Evolutionary conservation across 2,888 invertebrate genomes (phyloP).

Genomic region (Drosophila siamana): DNA sequence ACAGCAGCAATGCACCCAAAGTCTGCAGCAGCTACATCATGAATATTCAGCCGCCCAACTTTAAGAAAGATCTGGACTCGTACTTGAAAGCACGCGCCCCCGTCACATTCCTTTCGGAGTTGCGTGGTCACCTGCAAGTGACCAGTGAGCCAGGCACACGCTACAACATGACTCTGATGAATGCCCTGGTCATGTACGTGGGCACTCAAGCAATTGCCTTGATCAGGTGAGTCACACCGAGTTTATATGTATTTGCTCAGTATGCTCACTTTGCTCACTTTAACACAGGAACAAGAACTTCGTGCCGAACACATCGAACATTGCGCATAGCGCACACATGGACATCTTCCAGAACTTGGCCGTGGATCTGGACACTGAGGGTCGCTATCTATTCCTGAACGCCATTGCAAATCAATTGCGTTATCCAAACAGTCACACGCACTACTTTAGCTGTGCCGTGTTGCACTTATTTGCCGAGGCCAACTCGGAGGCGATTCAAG

Average conservation of each 20-base stretch:
- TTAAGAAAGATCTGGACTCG: slow-evolving; percentile 98
- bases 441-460: slow-evolving; percentile 99
- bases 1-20: slow-evolving; percentile 94
- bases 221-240: slow-evolving; percentile 86
- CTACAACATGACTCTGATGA: slow-evolving; percentile 98
- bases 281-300: slow-evolving; percentile 91
- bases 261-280: slow-evolving; percentile 3
- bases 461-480: slow-evolving; percentile 99
- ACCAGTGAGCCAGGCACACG: slow-evolving; percentile 94
- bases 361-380: slow-evolving; percentile 98
- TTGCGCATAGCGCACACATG: slow-evolving; percentile 99
- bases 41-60: slow-evolving; percentile 94
- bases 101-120: slow-evolving; percentile 97
- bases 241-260: not conserved
- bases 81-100: slow-evolving; percentile 97
- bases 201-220: slow-evolving; percentile 97
- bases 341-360: slow-evolving; percentile 99
- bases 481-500: slow-evolving; percentile 98
- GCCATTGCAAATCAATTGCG: slow-evolving; percentile 99
- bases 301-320: slow-evolving; percentile 98
- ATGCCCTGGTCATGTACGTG: slow-evolving; percentile 98
- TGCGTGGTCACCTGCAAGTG: slow-evolving; percentile 95
- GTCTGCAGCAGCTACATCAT: slow-evolving; percentile 95
- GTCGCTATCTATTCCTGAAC: slow-evolving; percentile 97
- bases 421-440: slow-evolving; percentile 99